These are phyloP conservation scores for Drosophila oshimai DNA, from an alignment of 1,140 invertebrate genomes.

Conservation along the genomic window DNA sequence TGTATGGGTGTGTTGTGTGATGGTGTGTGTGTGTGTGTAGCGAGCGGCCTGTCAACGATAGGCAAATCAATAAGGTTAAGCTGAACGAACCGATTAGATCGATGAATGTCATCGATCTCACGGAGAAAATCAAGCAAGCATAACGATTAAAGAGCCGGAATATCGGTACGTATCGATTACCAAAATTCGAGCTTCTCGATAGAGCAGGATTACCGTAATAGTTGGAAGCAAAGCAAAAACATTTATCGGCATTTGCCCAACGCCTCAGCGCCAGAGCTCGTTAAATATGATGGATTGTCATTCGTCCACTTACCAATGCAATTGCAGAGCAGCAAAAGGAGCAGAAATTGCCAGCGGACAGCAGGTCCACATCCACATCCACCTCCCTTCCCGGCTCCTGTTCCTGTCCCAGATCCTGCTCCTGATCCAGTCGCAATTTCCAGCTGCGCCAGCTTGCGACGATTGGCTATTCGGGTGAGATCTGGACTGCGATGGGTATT, in stretches of 20 bases:
- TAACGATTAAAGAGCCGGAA: not conserved
- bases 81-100: constrained; percentile 22
- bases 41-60: constrained; percentile 38
- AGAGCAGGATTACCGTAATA: constrained; percentile 24
- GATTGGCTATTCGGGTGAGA: not conserved
- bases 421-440: constrained; percentile 1
- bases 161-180: not conserved
- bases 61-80: constrained; percentile 34
- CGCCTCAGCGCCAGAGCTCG: constrained; percentile 22
- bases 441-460: constrained; percentile 50
- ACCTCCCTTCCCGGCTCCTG: constrained; percentile 4
- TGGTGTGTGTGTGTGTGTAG: not conserved
- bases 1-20: not conserved
- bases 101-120: constrained; percentile 1
- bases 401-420: not conserved
- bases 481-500: not conserved
- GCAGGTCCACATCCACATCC: constrained; percentile 1
- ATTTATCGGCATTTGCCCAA: constrained; percentile 30
- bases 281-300: too few relatives aligned
- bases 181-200: not conserved
- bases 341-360: constrained; percentile 52
- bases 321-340: constrained; percentile 58
- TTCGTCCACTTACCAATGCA: constrained; percentile 69
- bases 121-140: constrained; percentile 10
- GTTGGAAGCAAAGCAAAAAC: constrained; percentile 12